Conservation (phyloP, 2,888 invertebrate genomes). For the Ariolimax columbianus region DNA sequence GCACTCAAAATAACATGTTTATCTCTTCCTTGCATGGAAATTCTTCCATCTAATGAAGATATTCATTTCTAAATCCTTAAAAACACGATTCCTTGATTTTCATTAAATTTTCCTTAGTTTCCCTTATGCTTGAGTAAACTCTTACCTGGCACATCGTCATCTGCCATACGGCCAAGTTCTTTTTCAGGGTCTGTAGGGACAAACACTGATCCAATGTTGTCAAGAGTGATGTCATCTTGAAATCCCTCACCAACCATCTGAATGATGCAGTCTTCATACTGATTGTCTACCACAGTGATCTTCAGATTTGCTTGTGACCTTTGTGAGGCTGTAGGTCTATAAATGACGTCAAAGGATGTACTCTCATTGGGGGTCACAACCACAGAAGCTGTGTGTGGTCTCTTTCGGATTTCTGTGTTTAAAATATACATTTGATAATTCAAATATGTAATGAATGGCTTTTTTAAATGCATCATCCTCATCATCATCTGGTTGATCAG, state of each 20-base stretch:
- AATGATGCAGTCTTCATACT: conserved; percentile 82
- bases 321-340: conserved; percentile 69
- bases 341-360: conserved; percentile 74
- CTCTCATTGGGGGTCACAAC: conserved; percentile 73
- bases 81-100: no score
- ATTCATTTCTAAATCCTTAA: no score
- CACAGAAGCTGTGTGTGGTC: conserved; percentile 77
- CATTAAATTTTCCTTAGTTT: no score
- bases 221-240: conserved; percentile 80
- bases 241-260: conserved; percentile 80
- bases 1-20: no score
- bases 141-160: conserved; percentile 76
- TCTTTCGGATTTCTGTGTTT: conserved; percentile 35
- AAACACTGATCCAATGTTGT: conserved; percentile 78
- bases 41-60: no score
- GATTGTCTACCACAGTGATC: conserved; percentile 81
- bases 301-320: conserved; percentile 78
- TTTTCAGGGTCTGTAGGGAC: conserved; percentile 64
- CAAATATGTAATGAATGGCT: not conserved
- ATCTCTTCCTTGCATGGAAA: no score
- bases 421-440: not conserved
- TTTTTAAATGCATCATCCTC: no score
- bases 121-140: not conserved
- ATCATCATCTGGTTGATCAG: no score
- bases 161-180: conserved; percentile 76